Percentiles rank a stretch among this genome's conserved stretches.
These are phyloP conservation scores for Drosophila bocqueti DNA, from an alignment of 1,140 invertebrate genomes.

Conservation along the genomic window DNA sequence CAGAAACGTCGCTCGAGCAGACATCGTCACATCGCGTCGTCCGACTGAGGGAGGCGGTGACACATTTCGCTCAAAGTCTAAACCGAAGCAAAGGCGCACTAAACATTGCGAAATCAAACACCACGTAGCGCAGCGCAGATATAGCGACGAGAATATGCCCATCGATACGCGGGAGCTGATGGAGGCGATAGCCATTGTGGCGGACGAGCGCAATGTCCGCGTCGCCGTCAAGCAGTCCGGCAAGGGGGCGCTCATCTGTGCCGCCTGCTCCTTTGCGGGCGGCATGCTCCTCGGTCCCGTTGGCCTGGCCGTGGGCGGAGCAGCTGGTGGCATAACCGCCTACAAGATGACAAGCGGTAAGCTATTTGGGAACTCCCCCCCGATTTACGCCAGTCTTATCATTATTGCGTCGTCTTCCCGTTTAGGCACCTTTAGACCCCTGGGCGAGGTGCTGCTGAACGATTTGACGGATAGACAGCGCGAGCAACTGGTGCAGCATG, in stretches of 20 bases:
- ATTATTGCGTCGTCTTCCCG: not conserved
- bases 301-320: constrained; percentile 76
- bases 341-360: constrained; percentile 77
- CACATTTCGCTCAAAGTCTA: constrained; percentile 41
- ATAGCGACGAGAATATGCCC: constrained; percentile 52
- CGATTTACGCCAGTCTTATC: not conserved
- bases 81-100: constrained; percentile 1
- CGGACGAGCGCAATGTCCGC: constrained; percentile 72
- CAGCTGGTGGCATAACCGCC: constrained; percentile 75
- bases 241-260: constrained; percentile 79
- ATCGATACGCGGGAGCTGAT: constrained; percentile 76
- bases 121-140: constrained; percentile 25
- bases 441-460: constrained; percentile 77
- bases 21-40: constrained; percentile 4
- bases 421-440: constrained; percentile 67
- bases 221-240: constrained; percentile 75
- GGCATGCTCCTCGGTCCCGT: constrained; percentile 75
- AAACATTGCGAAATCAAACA: constrained; percentile 33
- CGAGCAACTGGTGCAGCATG: constrained; percentile 73
- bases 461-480: constrained; percentile 73
- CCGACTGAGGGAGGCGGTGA: not conserved
- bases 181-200: constrained; percentile 74
- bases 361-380: not conserved
- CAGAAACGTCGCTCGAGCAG: constrained; percentile 1
- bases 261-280: constrained; percentile 75